Conservation (phyloP, 1,140 invertebrate species). For the Apis florea region DNA sequence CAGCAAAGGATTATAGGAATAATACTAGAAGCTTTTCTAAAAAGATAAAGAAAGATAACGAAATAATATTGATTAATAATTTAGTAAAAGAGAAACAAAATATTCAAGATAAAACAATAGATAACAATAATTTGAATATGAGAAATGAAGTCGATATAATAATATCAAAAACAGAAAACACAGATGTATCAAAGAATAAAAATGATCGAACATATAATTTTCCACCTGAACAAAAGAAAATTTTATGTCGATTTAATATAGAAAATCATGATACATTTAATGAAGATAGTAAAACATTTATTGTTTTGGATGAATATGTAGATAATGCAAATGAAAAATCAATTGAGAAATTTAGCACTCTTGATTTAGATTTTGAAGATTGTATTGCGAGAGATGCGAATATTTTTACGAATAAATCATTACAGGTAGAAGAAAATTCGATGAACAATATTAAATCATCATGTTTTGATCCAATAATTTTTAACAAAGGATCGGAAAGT, state of each 20-base stretch:
- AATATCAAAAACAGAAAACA: not conserved
- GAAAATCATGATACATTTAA: not conserved
- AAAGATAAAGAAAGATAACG: not conserved
- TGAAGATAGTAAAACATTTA: not conserved
- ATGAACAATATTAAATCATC: not conserved
- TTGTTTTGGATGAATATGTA: constrained; percentile 15
- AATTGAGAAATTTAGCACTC: not conserved
- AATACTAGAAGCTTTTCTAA: too few relatives aligned
- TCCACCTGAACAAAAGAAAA: not conserved
- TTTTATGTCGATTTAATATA: not conserved
- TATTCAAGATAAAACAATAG: not conserved
- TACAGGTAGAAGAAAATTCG: too few relatives aligned
- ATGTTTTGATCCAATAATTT: not conserved
- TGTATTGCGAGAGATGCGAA: constrained; percentile 19
- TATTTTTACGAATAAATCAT: not conserved
- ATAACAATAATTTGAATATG: not conserved
- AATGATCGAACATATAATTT: not conserved
- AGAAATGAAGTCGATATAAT: not conserved
- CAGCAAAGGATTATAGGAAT: not conserved
- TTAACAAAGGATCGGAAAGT: not conserved
- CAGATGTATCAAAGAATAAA: not conserved
- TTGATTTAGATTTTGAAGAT: constrained; percentile 9
- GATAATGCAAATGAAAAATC: constrained; percentile 21
- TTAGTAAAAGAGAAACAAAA: not conserved
- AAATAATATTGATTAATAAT: not conserved